Base-by-base conservation (phyloP, 2,888 invertebrate species). In the Actias luna region DNA sequence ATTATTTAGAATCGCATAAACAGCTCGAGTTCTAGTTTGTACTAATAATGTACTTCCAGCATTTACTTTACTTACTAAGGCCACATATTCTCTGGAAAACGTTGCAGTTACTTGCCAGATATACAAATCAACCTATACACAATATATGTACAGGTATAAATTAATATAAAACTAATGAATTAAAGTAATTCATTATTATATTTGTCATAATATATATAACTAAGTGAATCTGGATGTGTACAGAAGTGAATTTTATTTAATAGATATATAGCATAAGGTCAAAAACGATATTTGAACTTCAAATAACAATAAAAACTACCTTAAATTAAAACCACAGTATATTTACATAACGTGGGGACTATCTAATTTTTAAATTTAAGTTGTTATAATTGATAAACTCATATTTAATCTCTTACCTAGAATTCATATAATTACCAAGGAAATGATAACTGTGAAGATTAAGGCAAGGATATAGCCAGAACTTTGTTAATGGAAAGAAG, bases 11-110 rank as follows among this genome's bases (percentile, higher is more conserved):
- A 59, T 59, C 42, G 22, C 36, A 5, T 42, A 29, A 59, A 39
- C 25, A 42, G 36, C 42, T 18, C 22, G 29, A 42, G 27, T 59
- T 42, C 42, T n/a, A 42, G 42, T 59, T 59, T 59, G 59, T 59
- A 59, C 59, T 59, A 59, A 59, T 27, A 59, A 59, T 59, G 59
- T 42, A 59, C 59, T 59, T 42, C 46, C 29, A 18, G n/a, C 25
- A 25, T 55, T 18, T 16, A 36, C 18, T 33, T 12, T 59, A 16
- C 22, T 59, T 25, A 59, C 25, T 12, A 25, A 25, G 25, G 5
- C 25, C 10, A 50, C 12, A 4, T 12, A 50, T 12, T 50, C 12
- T 12, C 22, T 4, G 22, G 46, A 50, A 46, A 46, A 50, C 46
- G 46, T 2, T n/a, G n/a, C 16, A 18, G 5, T 39, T 16, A 42